Base-by-base conservation (phyloP, 2,113 vertebrate genomes). In the Strix uralensis region DNA sequence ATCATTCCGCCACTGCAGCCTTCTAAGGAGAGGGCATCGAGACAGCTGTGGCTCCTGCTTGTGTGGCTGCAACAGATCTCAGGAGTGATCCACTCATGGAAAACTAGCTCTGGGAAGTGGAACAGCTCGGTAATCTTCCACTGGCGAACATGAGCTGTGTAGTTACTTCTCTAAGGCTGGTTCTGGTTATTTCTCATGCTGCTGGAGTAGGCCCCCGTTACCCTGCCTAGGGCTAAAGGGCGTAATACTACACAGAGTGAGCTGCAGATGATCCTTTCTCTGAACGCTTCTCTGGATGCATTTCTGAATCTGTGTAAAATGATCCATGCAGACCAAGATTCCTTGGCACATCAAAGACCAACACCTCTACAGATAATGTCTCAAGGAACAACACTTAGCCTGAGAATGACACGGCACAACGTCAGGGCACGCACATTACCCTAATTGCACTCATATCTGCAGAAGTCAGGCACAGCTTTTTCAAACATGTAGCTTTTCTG, bases 331-430 rank as follows among this genome's bases (percentile, higher is more conserved):
- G 36, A 65, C 46, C 30, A 46, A 86, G 44, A 55, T 72, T 72
- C 75, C 36, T 85, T 52, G 69, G 36, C 63, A 61, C 36, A 44
- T 6, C 19, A 66, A 59, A 57, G 79, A 73, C 74, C 52, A 86
- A 57, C 40, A 80, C 10, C 47, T 92, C 66, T 42, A 44, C 55
- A 69, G 65, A 57, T 29, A 46, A 54, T 3, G 5, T 72, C 79
- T 66, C 49, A 86, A 94, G 54, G 51, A 77, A 4, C 66, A 57
- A 27, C 46, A 44, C 38, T 90, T 32, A 61, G n/a, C 30, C 58
- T 12, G 47, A 65, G 34, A 57, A n/a, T 14, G 55, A 52, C 0
- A 0, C 7, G 3, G 58, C 15, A 19, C 21, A 21, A 12, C 0
- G 0, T 26, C 74, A 90, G 44, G 80, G 30, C 49, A 52, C 72